Conservation (phyloP, 2,888 invertebrate species). For the Xestia rhomboidea region DNA sequence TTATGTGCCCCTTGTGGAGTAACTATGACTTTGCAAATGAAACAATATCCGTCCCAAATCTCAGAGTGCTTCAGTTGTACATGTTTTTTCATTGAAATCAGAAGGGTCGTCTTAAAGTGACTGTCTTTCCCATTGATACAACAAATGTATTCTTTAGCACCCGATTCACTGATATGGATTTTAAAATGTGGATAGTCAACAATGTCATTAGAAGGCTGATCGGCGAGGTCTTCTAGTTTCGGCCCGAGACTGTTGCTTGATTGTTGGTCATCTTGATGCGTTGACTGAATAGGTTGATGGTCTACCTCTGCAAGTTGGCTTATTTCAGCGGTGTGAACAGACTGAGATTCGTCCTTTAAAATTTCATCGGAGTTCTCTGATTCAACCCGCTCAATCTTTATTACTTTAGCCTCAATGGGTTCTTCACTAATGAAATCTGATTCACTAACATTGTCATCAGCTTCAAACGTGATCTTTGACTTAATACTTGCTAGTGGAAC, state of each 20-base stretch:
- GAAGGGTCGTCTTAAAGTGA: slow-evolving; percentile 83
- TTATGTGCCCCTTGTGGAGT: slow-evolving; percentile 80
- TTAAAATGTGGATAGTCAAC: slow-evolving; percentile 82
- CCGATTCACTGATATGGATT: slow-evolving; percentile 74
- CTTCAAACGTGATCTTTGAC: slow-evolving; percentile 84
- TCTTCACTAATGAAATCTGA: slow-evolving; percentile 57
- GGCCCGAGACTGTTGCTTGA: neutral
- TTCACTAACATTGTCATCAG: slow-evolving; percentile 70
- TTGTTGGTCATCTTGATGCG: neutral
- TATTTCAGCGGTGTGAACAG: slow-evolving; percentile 30
- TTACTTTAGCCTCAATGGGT: slow-evolving; percentile 47
- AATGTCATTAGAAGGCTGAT: slow-evolving; percentile 66
- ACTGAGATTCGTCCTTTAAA: slow-evolving; percentile 43
- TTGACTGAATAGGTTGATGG: slow-evolving; percentile 22
- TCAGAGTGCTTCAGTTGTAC: slow-evolving; percentile 84
- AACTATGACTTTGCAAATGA: slow-evolving; percentile 86
- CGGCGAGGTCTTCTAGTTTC: neutral
- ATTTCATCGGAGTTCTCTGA: slow-evolving; percentile 55
- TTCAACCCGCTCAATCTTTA: slow-evolving; percentile 61
- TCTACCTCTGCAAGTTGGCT: slow-evolving; percentile 19
- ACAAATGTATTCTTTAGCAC: slow-evolving; percentile 84
- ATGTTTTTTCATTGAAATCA: slow-evolving; percentile 87
- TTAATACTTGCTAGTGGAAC: slow-evolving; percentile 67
- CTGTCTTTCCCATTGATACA: slow-evolving; percentile 81
- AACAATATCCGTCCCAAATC: slow-evolving; percentile 91